Evolutionary conservation across 2,888 invertebrate species (phyloP).

Genomic region (Tipula helvola): DNA sequence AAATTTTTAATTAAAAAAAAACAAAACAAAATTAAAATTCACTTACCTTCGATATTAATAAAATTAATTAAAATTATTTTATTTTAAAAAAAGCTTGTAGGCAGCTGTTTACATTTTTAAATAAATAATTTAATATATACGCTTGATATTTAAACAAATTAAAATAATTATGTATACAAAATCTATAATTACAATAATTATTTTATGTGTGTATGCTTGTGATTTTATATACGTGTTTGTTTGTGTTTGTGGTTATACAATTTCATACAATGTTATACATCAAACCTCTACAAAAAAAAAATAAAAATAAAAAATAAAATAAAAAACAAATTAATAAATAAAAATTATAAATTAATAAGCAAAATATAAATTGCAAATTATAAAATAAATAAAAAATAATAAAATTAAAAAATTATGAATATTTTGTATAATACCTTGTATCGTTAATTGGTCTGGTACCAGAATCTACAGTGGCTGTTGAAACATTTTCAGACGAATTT

Average conservation of each 20-base stretch:
- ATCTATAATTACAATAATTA: background rate
- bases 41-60: background rate
- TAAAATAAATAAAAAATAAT: constrained; percentile 11
- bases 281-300: constrained; percentile 11
- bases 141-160: background rate
- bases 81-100: background rate
- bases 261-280: constrained; percentile 8
- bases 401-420: constrained; percentile 11
- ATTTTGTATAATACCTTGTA: constrained; percentile 22
- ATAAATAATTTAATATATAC: background rate
- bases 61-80: background rate
- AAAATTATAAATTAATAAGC: constrained; percentile 9
- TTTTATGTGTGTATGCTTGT: background rate
- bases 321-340: constrained; percentile 12
- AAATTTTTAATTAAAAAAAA: constrained; percentile 12
- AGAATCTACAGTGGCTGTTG: constrained; percentile 22
- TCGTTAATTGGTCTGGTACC: constrained; percentile 24
- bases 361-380: constrained; percentile 5
- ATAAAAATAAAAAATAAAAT: constrained; percentile 15
- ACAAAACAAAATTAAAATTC: background rate
- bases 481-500: constrained; percentile 20
- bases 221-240: constrained; percentile 4
- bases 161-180: background rate
- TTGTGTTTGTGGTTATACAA: background rate
- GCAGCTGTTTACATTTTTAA: background rate